Evolutionary conservation across 2,113 vertebrate species (phyloP), one percentile per base, ranked within the genome.

Genomic region (Emberiza fucata): DNA sequence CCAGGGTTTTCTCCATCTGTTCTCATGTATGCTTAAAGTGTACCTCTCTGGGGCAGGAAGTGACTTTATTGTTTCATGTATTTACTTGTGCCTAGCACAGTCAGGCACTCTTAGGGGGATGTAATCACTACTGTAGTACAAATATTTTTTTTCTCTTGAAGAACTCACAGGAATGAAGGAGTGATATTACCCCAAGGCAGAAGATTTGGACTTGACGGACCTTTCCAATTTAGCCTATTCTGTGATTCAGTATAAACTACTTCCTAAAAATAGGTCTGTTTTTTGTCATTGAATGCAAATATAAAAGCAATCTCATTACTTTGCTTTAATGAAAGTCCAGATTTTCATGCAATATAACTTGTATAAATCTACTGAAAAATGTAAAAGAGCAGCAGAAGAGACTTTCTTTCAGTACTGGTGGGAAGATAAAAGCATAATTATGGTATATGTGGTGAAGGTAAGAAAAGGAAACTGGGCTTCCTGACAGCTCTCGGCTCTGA

Each of bases 1-100:
- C 81, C 68, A 86, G 81, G 90, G 84, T 81, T 90, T 95, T 94
- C 79, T 94, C 90, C 87, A 73, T 87, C 81, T 92, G 70, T 91
- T 84, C 29, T 80, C 85, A 82, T 0, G 16, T 37, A 60, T 81
- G 66, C 50, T n/a, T 65, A 7, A 94, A 89, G 20, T 66, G 50
- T 65, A 85, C 54, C 50, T 94, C 54, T 95, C 35, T 70, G 59
- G 79, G 53, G 45, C 35, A 82, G 78, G 59, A 90, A 86, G 66
- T 50, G 54, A 79, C 68, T 94, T 64, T 17, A 65, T 68, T 88
- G 69, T 86, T 88, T 78, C 76, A 71, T 84, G 37, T 15, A 35
- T 66, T 85, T 77, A 63, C 47, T 85, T 80, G n/a, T 87, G 53
- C 44, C 61, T 82, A 50, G 44, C 63, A 85, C 19, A 82, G 56